Evolutionary conservation across 1,140 invertebrate genomes (phyloP), one percentile per base, ranked within the genome.

Genomic region (Bombus confusus): DNA sequence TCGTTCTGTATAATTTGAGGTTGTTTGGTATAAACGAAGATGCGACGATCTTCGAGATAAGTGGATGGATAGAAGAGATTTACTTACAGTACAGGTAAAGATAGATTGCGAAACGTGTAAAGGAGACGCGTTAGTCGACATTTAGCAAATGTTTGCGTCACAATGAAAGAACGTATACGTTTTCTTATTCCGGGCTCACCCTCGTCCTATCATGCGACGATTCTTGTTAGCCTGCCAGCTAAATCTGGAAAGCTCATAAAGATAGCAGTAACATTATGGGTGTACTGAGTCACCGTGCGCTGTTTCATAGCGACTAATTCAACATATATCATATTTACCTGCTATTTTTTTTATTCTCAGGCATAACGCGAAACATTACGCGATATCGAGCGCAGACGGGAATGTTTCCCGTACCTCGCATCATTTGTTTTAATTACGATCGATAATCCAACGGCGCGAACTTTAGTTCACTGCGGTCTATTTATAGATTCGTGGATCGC

Each of bases 141-240:
- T 6, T 28, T 25, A 18, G 31, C 1, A 39, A 39, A 76, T 15
- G 28, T 62, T 66, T 34, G 37, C 77, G 43, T 80, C 34, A 57
- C 1, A 57, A 37, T 28, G n/a, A 31, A 68, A 68, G 28, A 66
- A 81, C 41, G 37, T 47, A 12, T 39, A 74, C 69, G 64, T 89
- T 86, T 83, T 80, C 86, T 83, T 73, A 73, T 43, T 15, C 31
- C 31, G 34, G 8, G 47, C 69, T 86, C 87, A 88, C 86, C 77
- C 72, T 85, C 80, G 87, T 68, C 73, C 87, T 88, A 89, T 89
- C 87, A 74, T 86, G 87, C 88, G 73, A 86, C 52, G 57, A 80
- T 73, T 41, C 71, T 66, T 34, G 71, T 37, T 57, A 62, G 69
- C 43, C 28, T 22, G 71, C 79, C 71, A 68, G 78, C 71, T 72